phyloP scores from a whole-genome alignment of 2,888 invertebrate genomes.

The Apamea monoglypha region DNA sequence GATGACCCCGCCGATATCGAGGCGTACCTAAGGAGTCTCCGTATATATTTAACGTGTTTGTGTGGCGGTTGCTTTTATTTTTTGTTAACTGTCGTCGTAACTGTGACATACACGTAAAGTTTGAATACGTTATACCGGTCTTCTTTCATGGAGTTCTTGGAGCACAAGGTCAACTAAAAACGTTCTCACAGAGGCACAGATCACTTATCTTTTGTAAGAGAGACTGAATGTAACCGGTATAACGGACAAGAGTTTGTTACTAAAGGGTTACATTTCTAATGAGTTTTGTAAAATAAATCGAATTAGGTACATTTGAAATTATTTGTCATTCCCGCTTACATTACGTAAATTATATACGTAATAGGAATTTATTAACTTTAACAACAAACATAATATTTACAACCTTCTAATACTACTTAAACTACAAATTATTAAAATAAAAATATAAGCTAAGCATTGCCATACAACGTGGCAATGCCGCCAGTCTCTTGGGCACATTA shows the following conservation, averaged over 20 bases:
- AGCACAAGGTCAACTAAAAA: conserved; percentile 24
- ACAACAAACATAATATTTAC: too few relatives aligned
- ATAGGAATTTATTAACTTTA: too few relatives aligned
- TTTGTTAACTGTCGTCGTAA: conserved; percentile 42
- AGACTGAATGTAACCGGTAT: neutral
- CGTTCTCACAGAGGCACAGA: neutral
- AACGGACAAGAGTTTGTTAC: conserved; percentile 5
- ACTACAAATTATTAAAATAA: too few relatives aligned
- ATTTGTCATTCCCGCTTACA: neutral
- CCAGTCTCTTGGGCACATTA: too few relatives aligned
- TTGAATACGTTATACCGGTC: conserved; percentile 42
- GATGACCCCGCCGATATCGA: conserved; percentile 68
- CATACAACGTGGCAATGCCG: too few relatives aligned
- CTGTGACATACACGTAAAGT: conserved; percentile 44
- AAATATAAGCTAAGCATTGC: too few relatives aligned
- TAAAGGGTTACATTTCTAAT: neutral
- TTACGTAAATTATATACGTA: conserved; percentile 11
- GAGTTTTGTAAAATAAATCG: conserved; percentile 6
- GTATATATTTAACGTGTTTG: conserved; percentile 61
- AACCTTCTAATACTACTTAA: too few relatives aligned
- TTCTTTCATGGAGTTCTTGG: conserved; percentile 18
- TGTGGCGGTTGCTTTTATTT: conserved; percentile 53
- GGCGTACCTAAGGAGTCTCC: conserved; percentile 58
- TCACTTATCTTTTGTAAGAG: conserved; percentile 11
- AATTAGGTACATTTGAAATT: neutral